A percentile compares a stretch with the other conserved stretches of the same genome.
phyloP scores from a whole-genome alignment of 2,797 vertebrate genomes.

The Gymnothorax reevesii region DNA sequence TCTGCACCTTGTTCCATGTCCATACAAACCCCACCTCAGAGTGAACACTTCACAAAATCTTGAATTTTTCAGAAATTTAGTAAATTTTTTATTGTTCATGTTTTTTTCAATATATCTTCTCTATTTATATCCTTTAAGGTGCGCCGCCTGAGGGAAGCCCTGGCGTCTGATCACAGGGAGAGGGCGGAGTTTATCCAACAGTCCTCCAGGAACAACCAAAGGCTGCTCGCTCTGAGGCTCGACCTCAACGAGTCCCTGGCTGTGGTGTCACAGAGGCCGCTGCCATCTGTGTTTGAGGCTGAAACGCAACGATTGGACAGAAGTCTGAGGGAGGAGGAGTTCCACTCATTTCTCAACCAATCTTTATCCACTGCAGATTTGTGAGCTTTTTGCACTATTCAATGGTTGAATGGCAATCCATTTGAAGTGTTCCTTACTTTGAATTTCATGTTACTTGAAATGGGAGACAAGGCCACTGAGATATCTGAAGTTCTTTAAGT shows the following conservation, averaged over 20 bases:
- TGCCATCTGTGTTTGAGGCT: constrained; percentile 61
- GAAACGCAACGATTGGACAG: constrained; percentile 70
- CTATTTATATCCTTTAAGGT: constrained; percentile 41
- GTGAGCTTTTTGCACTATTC: neutral
- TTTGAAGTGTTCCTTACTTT: constrained; percentile 4
- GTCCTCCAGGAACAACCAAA: constrained; percentile 52
- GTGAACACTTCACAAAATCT: too few species aligned
- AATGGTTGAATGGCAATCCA: constrained; percentile 7
- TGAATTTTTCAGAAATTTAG: too few species aligned
- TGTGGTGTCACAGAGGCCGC: constrained; percentile 55
- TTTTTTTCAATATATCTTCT: neutral
- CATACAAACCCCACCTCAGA: too few species aligned
- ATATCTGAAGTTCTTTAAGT: constrained; percentile 18
- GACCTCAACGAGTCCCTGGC: constrained; percentile 54
- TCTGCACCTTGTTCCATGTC: too few species aligned
- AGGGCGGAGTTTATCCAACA: constrained; percentile 3
- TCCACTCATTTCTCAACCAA: constrained; percentile 57
- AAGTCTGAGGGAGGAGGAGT: constrained; percentile 68
- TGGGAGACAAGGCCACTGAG: constrained; percentile 3
- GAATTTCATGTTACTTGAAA: neutral
- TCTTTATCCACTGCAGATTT: constrained; percentile 19
- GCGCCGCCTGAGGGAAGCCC: constrained; percentile 43
- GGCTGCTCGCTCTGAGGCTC: constrained; percentile 46
- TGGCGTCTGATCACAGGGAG: constrained; percentile 49
- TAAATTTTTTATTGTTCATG: neutral